Conservation (phyloP, 2,113 vertebrate species). For the Puma concolor region DNA sequence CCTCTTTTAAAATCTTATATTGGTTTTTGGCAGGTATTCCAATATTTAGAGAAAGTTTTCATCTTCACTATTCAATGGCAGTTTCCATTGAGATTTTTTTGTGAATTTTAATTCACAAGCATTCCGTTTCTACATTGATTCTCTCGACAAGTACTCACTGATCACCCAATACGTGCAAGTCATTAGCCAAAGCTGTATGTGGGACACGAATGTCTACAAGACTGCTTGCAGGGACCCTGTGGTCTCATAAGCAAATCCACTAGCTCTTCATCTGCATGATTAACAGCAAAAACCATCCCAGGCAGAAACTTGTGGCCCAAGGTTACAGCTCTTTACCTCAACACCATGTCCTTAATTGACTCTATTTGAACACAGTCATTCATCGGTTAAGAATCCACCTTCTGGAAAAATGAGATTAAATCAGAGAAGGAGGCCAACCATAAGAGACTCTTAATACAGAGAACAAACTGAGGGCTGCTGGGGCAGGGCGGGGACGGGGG, state of each 20-base stretch:
- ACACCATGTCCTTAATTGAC: not conserved
- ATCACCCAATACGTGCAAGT: too few relatives aligned
- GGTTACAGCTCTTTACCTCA: not conserved
- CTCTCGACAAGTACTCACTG: not conserved
- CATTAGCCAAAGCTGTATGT: not conserved
- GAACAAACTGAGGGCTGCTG: too few relatives aligned
- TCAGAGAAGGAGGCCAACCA: too few relatives aligned
- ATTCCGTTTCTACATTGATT: not conserved
- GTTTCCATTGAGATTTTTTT: not conserved
- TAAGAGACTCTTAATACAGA: too few relatives aligned
- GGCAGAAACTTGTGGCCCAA: not conserved
- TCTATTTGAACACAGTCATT: not conserved
- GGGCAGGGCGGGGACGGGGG: too few relatives aligned
- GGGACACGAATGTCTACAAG: not conserved
- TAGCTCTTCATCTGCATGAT: not conserved
- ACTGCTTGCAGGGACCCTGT: not conserved
- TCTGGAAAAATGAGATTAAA: too few relatives aligned
- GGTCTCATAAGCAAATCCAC: not conserved
- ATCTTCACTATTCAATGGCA: not conserved
- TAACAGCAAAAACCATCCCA: not conserved
- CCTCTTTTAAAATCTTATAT: not conserved
- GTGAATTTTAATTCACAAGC: not conserved
- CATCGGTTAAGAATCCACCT: too few relatives aligned
- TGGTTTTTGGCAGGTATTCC: not conserved
- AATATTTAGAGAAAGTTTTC: not conserved